A percentile compares a stretch with the other conserved stretches of the same genome.
These are phyloP conservation scores for Coronaproctus castanopsis DNA, from an alignment of 2,888 invertebrate genomes.

Conservation along the genomic window DNA sequence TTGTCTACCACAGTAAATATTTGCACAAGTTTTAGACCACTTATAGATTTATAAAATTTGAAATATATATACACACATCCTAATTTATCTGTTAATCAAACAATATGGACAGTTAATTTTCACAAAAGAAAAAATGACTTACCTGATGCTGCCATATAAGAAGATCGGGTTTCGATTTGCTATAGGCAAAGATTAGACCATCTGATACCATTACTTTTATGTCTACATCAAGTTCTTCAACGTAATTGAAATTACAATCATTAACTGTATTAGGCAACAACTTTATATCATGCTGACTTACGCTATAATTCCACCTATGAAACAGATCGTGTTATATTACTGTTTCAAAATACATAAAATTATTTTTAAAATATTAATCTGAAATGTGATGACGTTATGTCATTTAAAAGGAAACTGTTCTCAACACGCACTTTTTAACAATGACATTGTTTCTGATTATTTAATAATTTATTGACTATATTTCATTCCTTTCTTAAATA, in stretches of 20 bases:
- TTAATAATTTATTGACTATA: too few relatives aligned
- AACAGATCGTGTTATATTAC: too few relatives aligned
- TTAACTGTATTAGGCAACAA: conserved; percentile 25
- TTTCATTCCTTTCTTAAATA: too few relatives aligned
- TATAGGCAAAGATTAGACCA: conserved; percentile 46
- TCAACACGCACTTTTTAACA: too few relatives aligned
- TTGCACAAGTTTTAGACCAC: not conserved
- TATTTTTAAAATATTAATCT: not conserved
- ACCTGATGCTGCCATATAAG: conserved; percentile 61
- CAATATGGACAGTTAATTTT: too few relatives aligned
- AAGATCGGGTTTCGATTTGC: conserved; percentile 34
- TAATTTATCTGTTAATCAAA: too few relatives aligned
- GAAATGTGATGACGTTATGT: too few relatives aligned
- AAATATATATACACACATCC: too few relatives aligned
- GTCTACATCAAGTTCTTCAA: conserved; percentile 29
- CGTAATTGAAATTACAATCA: conserved; percentile 4
- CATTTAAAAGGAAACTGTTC: too few relatives aligned
- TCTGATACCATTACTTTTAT: conserved; percentile 48
- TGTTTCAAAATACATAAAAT: not conserved
- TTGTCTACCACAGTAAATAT: too few relatives aligned
- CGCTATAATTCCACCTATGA: conserved; percentile 81
- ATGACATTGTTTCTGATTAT: too few relatives aligned
- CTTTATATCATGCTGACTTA: conserved; percentile 66
- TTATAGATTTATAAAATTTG: not conserved
- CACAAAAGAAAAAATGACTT: conserved; percentile 10